Evolutionary conservation across 92 coral and sea anemone species (phyloP), one percentile per base, ranked within the genome.

Genomic region (Palythoa grandis): DNA sequence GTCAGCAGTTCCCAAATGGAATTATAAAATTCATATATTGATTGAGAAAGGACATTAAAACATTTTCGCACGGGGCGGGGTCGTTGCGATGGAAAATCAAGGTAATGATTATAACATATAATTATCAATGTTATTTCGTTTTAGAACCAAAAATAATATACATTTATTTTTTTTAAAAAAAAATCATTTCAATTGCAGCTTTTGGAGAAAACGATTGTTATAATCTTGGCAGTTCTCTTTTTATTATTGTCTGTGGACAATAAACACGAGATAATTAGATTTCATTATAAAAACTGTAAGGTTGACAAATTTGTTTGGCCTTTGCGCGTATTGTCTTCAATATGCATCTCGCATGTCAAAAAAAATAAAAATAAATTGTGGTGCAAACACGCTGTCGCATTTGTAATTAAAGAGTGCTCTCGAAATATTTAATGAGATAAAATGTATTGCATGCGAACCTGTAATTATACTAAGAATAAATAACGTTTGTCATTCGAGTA

Each of bases 211-310:
- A 24, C 38, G 22, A 16, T 24, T 76, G 29, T 52, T 53, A 53
- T 53, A 53, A 53, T 56, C 68, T 24, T n/a, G 37, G 24, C 20
- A 12, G 68, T 57, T 11, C 61, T 72, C n/a, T 13, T 76, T 76
- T 25, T 54, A 22, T 54, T 76, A 54, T 76, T 54, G 82, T 76
- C 24, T 52, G 68, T 76, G 66, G 53, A 25, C 68, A 54, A 54
- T 35, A 74, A 74, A 50, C 29, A 53, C 58, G 11, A 76, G 80
- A 52, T 53, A n/a, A 56, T 76, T 76, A 13, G 23, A 53, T 24
- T 20, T 54, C 53, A 15, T 40, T 76, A 56, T 47, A 76, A 47
- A 63, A 63, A 76, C 16, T 52, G 53, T 13, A 29, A 53, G 40
- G 67, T 3, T 76, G 82, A 52, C 82, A 76, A 72, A 19, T 72